phyloP scores from a whole-genome alignment of 2,888 invertebrate genomes.

The Luperina nickerlii region DNA sequence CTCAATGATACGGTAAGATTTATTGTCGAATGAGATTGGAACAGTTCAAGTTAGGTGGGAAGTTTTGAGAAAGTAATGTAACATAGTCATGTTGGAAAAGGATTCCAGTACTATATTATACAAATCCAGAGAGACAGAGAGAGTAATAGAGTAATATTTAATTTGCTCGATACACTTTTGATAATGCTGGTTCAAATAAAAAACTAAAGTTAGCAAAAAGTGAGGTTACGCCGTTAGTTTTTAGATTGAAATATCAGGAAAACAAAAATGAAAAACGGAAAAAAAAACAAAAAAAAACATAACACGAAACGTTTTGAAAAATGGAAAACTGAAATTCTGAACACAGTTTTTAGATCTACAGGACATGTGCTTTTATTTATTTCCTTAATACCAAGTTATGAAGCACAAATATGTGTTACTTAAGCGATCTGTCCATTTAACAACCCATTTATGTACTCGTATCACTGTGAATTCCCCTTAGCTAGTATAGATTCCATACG shows the following conservation, averaged over 20 bases:
- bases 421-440: background rate
- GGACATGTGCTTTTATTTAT: background rate
- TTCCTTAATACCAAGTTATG: background rate
- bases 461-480: background rate
- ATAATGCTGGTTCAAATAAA: background rate
- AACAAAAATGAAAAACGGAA: no score
- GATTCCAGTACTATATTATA: background rate
- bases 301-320: no score
- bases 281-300: no score
- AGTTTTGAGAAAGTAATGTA: background rate
- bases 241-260: background rate
- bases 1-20: conserved; percentile 52
- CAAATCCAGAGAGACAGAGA: background rate
- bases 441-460: background rate
- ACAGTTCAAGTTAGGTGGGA: conserved; percentile 6
- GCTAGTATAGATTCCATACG: background rate
- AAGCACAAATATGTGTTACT: background rate
- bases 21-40: conserved; percentile 44
- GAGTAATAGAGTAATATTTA: background rate
- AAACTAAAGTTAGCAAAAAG: background rate
- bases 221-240: background rate
- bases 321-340: background rate
- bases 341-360: background rate
- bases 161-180: background rate
- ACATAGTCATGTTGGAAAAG: conserved; percentile 2